phyloP scores from a whole-genome alignment of 2,113 vertebrate genomes.

The Entomyzon cyanotis region DNA sequence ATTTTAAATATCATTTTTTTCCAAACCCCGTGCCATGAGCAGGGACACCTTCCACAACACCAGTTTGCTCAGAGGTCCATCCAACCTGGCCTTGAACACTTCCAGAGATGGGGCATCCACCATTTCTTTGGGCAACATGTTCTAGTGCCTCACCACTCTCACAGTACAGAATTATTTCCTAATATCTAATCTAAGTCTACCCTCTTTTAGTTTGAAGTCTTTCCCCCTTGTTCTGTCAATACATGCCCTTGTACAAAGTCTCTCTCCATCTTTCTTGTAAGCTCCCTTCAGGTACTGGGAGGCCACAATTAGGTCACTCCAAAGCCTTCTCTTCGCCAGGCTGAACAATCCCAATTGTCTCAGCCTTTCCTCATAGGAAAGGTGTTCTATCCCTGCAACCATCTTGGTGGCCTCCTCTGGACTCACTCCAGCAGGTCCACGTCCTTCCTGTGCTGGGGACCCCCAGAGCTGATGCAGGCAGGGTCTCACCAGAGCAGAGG shows the following conservation, averaged over 20 bases:
- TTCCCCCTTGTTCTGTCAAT: not conserved
- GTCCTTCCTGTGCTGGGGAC: not conserved
- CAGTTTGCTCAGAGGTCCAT: not conserved
- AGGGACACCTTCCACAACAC: not conserved
- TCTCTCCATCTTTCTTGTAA: not conserved
- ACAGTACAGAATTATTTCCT: not conserved
- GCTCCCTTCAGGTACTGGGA: not conserved
- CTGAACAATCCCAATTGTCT: not conserved
- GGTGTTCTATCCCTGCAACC: not conserved
- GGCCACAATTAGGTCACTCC: not conserved
- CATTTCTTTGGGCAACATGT: not conserved
- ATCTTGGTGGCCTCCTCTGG: not conserved
- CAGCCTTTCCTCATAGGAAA: not conserved
- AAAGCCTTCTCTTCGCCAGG: not conserved
- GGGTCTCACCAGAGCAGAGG: not conserved
- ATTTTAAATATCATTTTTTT: not conserved
- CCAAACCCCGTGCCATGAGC: too few species aligned
- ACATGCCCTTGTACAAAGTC: not conserved
- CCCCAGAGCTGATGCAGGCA: not conserved
- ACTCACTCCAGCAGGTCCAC: not conserved
- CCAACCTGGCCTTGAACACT: not conserved
- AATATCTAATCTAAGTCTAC: not conserved
- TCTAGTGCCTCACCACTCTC: not conserved
- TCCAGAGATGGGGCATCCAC: not conserved
- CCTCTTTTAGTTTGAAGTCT: not conserved